Conservation (phyloP, 2,888 invertebrate genomes). For the Rhamphomyia laevipes region DNA sequence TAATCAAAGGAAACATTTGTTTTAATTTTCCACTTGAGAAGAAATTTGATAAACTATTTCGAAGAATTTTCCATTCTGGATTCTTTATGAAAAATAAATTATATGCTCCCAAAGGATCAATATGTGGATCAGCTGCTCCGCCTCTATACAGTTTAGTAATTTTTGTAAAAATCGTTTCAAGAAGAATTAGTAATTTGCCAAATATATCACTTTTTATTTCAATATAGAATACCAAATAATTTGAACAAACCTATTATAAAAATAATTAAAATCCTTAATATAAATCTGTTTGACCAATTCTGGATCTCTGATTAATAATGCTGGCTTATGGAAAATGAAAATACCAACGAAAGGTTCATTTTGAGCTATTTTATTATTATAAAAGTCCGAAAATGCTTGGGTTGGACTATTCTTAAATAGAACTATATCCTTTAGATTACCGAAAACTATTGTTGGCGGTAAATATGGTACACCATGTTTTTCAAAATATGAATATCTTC, state of each 20-base stretch:
- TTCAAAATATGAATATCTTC: not conserved
- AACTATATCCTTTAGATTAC: not conserved
- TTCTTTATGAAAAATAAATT: slow-evolving; percentile 39
- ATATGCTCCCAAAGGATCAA: slow-evolving; percentile 36
- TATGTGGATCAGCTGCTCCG: slow-evolving; percentile 19
- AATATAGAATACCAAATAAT: too few relatives aligned
- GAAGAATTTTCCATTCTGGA: slow-evolving; percentile 39
- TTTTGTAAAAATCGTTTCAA: not conserved
- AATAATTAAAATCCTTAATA: slow-evolving; percentile 39
- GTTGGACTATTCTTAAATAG: slow-evolving; percentile 23
- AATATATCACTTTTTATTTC: too few relatives aligned
- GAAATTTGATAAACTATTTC: slow-evolving; percentile 38
- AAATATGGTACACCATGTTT: not conserved
- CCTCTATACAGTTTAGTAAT: not conserved
- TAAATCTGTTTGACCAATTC: slow-evolving; percentile 38
- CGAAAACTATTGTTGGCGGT: not conserved
- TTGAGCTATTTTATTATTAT: slow-evolving; percentile 24
- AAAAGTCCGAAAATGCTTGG: slow-evolving; percentile 30
- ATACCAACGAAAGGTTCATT: slow-evolving; percentile 31
- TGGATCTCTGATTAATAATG: slow-evolving; percentile 36
- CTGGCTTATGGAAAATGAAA: slow-evolving; percentile 37
- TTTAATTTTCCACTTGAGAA: slow-evolving; percentile 36
- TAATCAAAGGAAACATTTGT: slow-evolving; percentile 31
- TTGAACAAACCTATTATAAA: slow-evolving; percentile 27
- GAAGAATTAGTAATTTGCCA: too few relatives aligned